Evolutionary conservation across 2,113 vertebrate species (phyloP).

Genomic region (Pseudopodoces humilis): DNA sequence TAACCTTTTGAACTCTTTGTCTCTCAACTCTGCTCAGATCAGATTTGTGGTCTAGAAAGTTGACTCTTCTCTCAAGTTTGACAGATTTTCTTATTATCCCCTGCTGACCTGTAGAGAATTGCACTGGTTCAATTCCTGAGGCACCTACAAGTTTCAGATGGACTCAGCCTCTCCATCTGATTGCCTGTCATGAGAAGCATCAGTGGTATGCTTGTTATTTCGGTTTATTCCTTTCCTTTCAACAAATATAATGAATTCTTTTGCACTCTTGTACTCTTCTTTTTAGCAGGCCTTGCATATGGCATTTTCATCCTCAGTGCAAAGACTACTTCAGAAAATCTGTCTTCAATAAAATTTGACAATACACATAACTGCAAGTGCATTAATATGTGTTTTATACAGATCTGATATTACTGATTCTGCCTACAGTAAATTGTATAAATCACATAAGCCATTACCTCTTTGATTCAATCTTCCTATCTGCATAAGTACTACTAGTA

Average conservation of each 20-base stretch:
- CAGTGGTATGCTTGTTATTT: slow-evolving; percentile 12
- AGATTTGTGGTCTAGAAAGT: slow-evolving; percentile 32
- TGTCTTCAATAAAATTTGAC: neutral
- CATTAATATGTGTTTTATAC: neutral
- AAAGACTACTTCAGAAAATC: slow-evolving; percentile 14
- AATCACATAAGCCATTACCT: neutral
- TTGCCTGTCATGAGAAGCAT: neutral
- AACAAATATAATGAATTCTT: slow-evolving; percentile 10
- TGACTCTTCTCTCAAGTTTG: slow-evolving; percentile 32
- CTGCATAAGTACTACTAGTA: neutral
- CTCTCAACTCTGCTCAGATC: slow-evolving; percentile 20
- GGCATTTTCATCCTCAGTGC: neutral
- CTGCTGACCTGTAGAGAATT: slow-evolving; percentile 37
- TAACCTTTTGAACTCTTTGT: slow-evolving; percentile 52
- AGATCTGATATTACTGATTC: neutral
- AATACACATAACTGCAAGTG: neutral
- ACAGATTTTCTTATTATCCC: slow-evolving; percentile 52
- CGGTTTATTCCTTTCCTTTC: slow-evolving; percentile 17
- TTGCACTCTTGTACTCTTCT: neutral
- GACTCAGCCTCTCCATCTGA: slow-evolving; percentile 30
- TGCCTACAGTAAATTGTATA: neutral
- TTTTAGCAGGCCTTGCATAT: neutral
- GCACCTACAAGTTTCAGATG: slow-evolving; percentile 28
- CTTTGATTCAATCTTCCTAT: neutral
- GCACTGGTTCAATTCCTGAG: slow-evolving; percentile 45